Evolutionary conservation across 2,113 vertebrate genomes (phyloP), one percentile per base, ranked within the genome.

Genomic region (Cervus canadensis): DNA sequence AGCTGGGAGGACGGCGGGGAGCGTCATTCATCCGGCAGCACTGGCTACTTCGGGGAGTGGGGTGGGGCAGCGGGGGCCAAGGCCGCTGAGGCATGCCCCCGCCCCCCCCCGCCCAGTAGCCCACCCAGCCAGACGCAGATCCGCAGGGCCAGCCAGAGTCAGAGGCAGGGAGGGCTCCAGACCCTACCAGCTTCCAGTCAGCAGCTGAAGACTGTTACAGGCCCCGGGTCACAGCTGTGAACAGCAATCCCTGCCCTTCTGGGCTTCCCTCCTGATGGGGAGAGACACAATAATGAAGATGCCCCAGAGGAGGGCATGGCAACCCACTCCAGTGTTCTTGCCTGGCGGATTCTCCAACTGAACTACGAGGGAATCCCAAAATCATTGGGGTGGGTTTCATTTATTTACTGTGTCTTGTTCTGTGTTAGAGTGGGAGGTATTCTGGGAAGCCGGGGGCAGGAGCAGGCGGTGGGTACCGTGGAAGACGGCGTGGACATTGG

Each of bases 401-500:
- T 26, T 33, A 6, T 5, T 13, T 25, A 0, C 7, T n/a, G 7
- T 10, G 50, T 54, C 87, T 33, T 13, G 3, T 26, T 89, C 71
- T 15, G 0, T 3, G 76, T 25, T 8, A 30, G 19, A 50, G 26
- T 7, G 6, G 6, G 59, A 15, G 26, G 67, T 6, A 5, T 11
- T 23, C 6, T 3, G 36, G 17, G n/a, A n/a, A 50, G 60, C 36
- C 0, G 4, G 25, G 45, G 78, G 16, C 28, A 21, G 25, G 3
- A 43, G 3, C 3, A 0, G 23, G 71, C 1, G 1, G 71, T 43
- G 11, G 3, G 12, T 30, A 11, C 30, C 2, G 2, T 40, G 78
- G 81, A 19, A 8, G 30, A 8, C 0, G 14, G 52, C 1, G 0
- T 5, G 12, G 54, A 26, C 25, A 0, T 52, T 13, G 13, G 26